These are phyloP conservation scores for Akabosia matsudoensis DNA, from an alignment of 1,140 invertebrate genomes.

Conservation along the genomic window DNA sequence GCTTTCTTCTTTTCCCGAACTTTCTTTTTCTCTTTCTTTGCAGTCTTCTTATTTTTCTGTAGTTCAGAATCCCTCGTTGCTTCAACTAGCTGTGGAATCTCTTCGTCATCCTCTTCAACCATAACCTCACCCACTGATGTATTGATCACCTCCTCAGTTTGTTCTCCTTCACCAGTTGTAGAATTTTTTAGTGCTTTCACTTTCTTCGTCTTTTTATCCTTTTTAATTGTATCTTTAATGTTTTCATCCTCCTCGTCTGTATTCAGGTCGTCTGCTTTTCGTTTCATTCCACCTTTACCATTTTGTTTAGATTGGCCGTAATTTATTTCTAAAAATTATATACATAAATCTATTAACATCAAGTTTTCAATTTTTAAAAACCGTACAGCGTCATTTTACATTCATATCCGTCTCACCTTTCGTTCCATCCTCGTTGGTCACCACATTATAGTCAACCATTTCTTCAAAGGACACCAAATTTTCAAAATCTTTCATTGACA, in stretches of 20 bases:
- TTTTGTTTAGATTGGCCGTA: too few relatives aligned
- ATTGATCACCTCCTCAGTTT: neutral
- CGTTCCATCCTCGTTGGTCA: slow-evolving; percentile 19
- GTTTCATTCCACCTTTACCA: neutral
- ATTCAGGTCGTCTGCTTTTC: neutral
- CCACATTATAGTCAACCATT: slow-evolving; percentile 39
- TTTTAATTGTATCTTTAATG: neutral
- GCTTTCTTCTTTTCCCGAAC: slow-evolving; percentile 21
- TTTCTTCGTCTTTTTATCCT: neutral
- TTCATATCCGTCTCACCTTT: neutral
- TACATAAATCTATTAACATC: neutral
- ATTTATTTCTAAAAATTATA: too few relatives aligned
- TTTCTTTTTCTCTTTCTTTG: neutral
- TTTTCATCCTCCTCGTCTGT: neutral
- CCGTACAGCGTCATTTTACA: neutral
- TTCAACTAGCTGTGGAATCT: neutral
- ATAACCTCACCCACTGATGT: neutral
- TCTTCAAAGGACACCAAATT: slow-evolving; percentile 42
- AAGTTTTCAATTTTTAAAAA: neutral
- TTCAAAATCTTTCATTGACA: slow-evolving; percentile 41
- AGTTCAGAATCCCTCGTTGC: neutral
- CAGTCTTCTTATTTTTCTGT: neutral
- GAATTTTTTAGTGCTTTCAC: neutral
- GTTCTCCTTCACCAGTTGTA: neutral
- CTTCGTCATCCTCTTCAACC: neutral